Evolutionary conservation across 64 coral and sea anemone genomes (phyloP).

Genomic region (Porites lutea): DNA sequence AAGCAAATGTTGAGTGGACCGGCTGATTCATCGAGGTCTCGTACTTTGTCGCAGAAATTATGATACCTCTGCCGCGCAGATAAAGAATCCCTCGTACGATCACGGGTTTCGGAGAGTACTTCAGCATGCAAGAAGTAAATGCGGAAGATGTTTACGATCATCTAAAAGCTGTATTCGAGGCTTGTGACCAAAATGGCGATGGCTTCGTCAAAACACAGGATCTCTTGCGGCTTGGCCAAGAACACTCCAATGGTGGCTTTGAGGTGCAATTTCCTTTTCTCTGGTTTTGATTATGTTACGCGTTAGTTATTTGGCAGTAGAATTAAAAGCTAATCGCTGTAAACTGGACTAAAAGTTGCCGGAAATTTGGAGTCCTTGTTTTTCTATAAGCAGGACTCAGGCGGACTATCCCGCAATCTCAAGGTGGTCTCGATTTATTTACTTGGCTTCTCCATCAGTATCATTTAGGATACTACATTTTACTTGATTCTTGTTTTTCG

Average conservation of each 20-base stretch:
- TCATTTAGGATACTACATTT: background rate
- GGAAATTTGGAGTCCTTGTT: background rate
- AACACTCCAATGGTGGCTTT: conserved; percentile 76
- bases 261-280: conserved; percentile 55
- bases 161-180: conserved; percentile 93
- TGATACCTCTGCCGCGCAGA: conserved; percentile 67
- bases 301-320: background rate
- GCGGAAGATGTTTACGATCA: conserved; percentile 60
- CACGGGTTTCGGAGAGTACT: background rate
- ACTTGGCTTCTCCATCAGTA: background rate
- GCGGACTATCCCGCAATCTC: background rate
- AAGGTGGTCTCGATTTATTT: too few species aligned
- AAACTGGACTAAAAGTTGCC: background rate
- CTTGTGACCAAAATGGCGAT: conserved; percentile 98
- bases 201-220: conserved; percentile 98
- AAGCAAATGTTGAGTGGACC: conserved; percentile 51
- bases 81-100: conserved; percentile 40
- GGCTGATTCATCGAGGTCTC: conserved; percentile 27
- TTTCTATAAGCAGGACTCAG: background rate
- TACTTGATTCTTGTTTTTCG: background rate
- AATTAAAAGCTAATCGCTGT: background rate
- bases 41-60: conserved; percentile 33
- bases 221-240: conserved; percentile 82
- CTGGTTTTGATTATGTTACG: conserved; percentile 20
- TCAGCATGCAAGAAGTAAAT: conserved; percentile 47